Conservation (phyloP, 2,888 invertebrate species). For the Neuroscelio doddi region DNA sequence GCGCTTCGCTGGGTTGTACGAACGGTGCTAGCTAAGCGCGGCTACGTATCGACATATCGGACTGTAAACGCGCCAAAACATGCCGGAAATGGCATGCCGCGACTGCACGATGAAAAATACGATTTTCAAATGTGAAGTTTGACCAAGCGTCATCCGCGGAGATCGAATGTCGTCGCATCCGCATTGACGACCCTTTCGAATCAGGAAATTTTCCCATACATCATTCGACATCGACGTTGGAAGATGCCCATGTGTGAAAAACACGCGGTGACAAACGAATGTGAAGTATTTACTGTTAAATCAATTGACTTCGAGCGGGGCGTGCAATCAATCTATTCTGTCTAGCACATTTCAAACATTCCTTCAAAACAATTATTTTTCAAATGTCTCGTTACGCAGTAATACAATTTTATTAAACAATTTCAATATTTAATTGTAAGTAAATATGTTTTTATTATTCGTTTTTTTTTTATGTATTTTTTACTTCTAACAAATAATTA, state of each 20-base stretch:
- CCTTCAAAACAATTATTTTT: no score
- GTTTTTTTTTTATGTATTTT: no score
- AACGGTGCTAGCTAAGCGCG: no score
- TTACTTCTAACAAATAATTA: no score
- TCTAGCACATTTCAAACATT: no score
- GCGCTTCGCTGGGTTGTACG: no score
- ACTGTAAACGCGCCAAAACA: constrained; percentile 42
- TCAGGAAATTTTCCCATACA: constrained; percentile 20
- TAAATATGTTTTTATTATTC: no score
- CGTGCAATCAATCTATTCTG: no score
- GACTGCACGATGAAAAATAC: constrained; percentile 27
- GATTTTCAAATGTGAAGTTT: constrained; percentile 21
- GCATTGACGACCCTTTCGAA: constrained; percentile 22
- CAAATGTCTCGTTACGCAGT: no score
- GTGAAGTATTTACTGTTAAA: constrained; percentile 21
- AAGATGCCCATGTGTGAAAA: neutral
- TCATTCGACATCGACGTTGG: constrained; percentile 9
- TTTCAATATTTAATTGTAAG: no score
- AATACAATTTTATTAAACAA: no score
- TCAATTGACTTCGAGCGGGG: constrained; percentile 15
- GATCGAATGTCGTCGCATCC: constrained; percentile 24
- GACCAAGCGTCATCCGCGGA: constrained; percentile 24
- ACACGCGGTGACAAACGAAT: neutral
- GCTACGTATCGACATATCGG: constrained; percentile 33
- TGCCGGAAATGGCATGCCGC: constrained; percentile 32